These are phyloP conservation scores for Oedothorax gibbosus DNA, from an alignment of 1,140 invertebrate genomes.

Conservation along the genomic window DNA sequence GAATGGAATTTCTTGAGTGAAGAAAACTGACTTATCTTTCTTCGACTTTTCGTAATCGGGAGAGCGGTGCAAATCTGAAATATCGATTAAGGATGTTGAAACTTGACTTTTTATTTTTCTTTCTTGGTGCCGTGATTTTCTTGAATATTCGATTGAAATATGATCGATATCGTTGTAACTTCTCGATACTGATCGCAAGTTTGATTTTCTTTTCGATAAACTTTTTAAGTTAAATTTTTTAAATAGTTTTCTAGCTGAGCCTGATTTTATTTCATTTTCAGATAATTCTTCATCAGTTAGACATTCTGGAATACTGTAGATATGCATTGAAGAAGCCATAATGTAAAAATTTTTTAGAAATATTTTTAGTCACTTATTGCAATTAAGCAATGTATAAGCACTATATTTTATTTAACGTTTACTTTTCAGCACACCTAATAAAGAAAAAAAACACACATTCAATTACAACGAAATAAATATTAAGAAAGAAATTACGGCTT, in stretches of 20 bases:
- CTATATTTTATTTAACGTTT: not conserved
- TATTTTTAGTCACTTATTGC: not conserved
- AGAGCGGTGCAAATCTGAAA: not conserved
- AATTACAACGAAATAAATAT: too few relatives aligned
- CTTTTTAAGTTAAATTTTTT: not conserved
- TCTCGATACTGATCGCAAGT: not conserved
- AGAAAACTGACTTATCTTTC: constrained; percentile 7
- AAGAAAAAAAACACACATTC: too few relatives aligned
- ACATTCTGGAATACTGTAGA: constrained; percentile 39
- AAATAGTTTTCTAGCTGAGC: not conserved
- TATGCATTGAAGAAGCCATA: constrained; percentile 4
- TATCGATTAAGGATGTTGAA: constrained; percentile 22
- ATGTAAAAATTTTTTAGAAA: not conserved
- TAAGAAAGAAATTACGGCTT: too few relatives aligned
- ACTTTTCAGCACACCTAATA: too few relatives aligned
- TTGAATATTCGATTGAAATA: not conserved
- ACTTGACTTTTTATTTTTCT: not conserved
- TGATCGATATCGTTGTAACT: not conserved
- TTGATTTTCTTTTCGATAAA: not conserved
- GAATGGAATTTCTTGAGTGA: not conserved
- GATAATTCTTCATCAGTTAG: constrained; percentile 20
- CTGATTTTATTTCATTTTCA: not conserved
- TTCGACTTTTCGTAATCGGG: constrained; percentile 1
- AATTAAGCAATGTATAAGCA: not conserved
- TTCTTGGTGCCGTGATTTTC: not conserved